Evolutionary conservation across 2,888 invertebrate genomes (phyloP), one percentile per base, ranked within the genome.

Genomic region (Pandemis corylana): DNA sequence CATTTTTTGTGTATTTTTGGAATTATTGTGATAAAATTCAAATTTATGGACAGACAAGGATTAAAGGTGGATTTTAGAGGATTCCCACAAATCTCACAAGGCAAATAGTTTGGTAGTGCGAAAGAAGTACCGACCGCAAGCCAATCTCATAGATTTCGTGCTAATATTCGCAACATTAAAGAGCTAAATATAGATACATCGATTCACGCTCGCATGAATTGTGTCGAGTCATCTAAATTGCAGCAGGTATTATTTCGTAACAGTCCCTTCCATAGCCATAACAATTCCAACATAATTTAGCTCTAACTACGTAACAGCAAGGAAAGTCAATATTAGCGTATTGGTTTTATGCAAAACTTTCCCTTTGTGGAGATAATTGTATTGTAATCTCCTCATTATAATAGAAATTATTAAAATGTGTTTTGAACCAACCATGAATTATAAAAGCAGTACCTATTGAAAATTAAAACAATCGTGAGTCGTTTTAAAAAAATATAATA

Each of bases 331-430:
- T 56, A 69, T 65, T 65, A 69, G 68, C 49, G 59, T 56, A 73
- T 73, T 59, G 68, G 73, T 73, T 73, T 69, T 68, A 63, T 65
- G 59, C 42, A 56, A 62, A 44, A 73, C 73, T 73, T 73, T 73
- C 73, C 59, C 73, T 69, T 65, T 41, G 46, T 59, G 0, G 59
- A 59, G 49, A 69, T 61, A 73, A 73, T 73, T 64, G 59, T 53
- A 64, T 73, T 59, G 20, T 62, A 65, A 65, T 73, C 49, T 61
- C 44, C 49, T 28, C 56, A n/a, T 36, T 68, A 36, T 20, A 20
- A 69, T n/a, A n/a, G 20, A 66, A 67, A 59, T 28, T 59, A 5
- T 56, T 3, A 5, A 56, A n/a, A 56, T 56, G 15, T 56, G 28
- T 59, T 59, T 51, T 28, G 12, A 59, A 5, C 59, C 5, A 9